Percentiles rank a stretch among this genome's conserved stretches.
These are phyloP conservation scores for Ypsolopha scabrella DNA, from an alignment of 2,888 invertebrate species.

Conservation along the genomic window DNA sequence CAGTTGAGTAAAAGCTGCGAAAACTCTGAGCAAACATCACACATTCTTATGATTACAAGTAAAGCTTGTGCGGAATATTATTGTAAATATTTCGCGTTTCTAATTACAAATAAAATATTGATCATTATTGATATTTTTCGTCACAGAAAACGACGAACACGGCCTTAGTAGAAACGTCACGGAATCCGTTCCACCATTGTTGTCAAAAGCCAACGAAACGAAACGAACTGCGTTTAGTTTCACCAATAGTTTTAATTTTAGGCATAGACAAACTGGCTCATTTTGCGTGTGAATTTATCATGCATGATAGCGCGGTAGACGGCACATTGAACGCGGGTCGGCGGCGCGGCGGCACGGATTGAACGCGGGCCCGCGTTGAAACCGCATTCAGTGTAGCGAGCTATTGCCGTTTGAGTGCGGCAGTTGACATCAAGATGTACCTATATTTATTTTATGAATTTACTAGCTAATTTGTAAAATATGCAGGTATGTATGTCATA, in stretches of 20 bases:
- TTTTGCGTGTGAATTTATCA: too few relatives aligned
- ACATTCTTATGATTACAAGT: slow-evolving; percentile 75
- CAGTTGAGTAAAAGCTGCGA: slow-evolving; percentile 86
- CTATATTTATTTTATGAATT: too few relatives aligned
- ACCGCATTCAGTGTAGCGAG: too few relatives aligned
- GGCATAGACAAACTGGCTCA: background rate
- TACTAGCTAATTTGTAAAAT: too few relatives aligned
- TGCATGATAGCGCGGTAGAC: too few relatives aligned
- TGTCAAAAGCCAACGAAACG: slow-evolving; percentile 34
- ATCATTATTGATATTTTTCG: slow-evolving; percentile 66
- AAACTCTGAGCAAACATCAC: slow-evolving; percentile 96
- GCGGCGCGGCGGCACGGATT: too few relatives aligned
- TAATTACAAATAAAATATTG: slow-evolving; percentile 43
- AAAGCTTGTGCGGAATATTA: slow-evolving; percentile 49
- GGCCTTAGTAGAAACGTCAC: slow-evolving; percentile 51
- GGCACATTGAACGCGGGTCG: too few relatives aligned
- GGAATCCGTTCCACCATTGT: slow-evolving; percentile 65
- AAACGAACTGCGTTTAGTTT: slow-evolving; percentile 40
- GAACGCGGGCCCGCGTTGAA: too few relatives aligned
- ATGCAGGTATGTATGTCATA: too few relatives aligned
- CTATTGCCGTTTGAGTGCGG: too few relatives aligned
- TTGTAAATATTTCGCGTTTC: slow-evolving; percentile 51
- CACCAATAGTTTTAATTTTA: background rate
- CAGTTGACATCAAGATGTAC: too few relatives aligned
- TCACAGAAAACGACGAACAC: slow-evolving; percentile 53